phyloP scores from a whole-genome alignment of 2,888 invertebrate genomes.

The Calameuta idolon region DNA sequence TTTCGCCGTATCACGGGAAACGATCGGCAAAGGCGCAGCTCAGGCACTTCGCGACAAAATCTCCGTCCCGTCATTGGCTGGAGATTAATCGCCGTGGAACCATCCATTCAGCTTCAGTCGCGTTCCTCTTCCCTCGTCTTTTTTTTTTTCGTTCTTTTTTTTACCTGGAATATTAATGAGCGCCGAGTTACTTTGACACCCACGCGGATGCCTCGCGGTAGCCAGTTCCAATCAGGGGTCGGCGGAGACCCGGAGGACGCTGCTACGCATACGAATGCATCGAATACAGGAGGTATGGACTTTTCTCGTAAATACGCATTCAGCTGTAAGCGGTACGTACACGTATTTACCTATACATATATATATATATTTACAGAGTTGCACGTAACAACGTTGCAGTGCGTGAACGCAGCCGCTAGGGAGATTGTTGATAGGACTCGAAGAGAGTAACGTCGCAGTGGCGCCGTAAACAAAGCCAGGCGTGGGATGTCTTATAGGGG shows the following conservation, averaged over 20 bases:
- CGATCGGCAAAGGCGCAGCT: not conserved
- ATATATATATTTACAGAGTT: not conserved
- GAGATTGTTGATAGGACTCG: slow-evolving; percentile 48
- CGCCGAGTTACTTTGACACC: slow-evolving; percentile 7
- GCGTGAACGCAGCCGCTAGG: not conserved
- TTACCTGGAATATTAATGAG: slow-evolving; percentile 8
- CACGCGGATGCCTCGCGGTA: slow-evolving; percentile 3
- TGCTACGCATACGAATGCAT: not conserved
- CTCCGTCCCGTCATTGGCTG: not conserved
- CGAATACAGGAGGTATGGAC: not conserved
- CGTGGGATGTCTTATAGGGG: slow-evolving; percentile 48
- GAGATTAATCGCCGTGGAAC: not conserved
- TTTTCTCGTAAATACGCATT: not conserved
- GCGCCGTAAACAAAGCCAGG: slow-evolving; percentile 56
- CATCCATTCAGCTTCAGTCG: not conserved
- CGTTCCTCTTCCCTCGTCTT: not conserved
- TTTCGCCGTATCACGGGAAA: not conserved
- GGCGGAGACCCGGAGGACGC: not conserved
- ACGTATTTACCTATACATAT: not conserved
- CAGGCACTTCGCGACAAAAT: not conserved
- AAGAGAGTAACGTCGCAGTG: slow-evolving; percentile 47
- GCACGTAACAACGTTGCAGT: not conserved
- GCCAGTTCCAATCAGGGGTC: not conserved
- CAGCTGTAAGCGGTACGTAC: not conserved
- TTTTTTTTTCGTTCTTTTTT: not conserved